These are phyloP conservation scores for Arenaria interpres DNA, from an alignment of 2,113 vertebrate species.

Conservation along the genomic window DNA sequence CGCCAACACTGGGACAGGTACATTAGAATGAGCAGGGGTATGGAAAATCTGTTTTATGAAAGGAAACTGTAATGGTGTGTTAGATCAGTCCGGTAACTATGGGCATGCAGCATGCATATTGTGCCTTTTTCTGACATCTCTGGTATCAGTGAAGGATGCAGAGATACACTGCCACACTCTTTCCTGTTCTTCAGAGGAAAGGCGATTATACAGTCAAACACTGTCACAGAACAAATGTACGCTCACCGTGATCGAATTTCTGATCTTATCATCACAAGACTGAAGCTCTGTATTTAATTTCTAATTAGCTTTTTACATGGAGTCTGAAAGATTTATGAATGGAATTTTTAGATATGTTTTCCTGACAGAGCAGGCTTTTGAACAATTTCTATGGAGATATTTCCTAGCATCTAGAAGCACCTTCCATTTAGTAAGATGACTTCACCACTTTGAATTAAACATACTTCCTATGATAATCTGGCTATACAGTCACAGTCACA, in stretches of 20 bases:
- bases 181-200: not conserved
- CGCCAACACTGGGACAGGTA: not conserved
- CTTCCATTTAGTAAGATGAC: not conserved
- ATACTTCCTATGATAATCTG: not conserved
- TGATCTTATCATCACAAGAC: not conserved
- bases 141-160: accelerated
- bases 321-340: not conserved
- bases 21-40: not conserved
- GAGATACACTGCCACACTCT: not conserved
- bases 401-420: not conserved
- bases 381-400: not conserved
- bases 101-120: accelerated
- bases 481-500: not conserved
- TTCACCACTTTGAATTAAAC: not conserved
- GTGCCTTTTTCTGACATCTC: not conserved
- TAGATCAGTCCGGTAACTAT: not conserved
- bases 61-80: not conserved
- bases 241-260: not conserved
- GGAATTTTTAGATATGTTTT: not conserved
- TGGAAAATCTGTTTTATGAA: not conserved
- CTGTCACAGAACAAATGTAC: not conserved
- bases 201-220: not conserved
- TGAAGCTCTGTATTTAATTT: not conserved
- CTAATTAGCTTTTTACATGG: not conserved
- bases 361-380: not conserved